Conservation (phyloP, 2,888 invertebrate species). For the Eupithecia subumbrata region DNA sequence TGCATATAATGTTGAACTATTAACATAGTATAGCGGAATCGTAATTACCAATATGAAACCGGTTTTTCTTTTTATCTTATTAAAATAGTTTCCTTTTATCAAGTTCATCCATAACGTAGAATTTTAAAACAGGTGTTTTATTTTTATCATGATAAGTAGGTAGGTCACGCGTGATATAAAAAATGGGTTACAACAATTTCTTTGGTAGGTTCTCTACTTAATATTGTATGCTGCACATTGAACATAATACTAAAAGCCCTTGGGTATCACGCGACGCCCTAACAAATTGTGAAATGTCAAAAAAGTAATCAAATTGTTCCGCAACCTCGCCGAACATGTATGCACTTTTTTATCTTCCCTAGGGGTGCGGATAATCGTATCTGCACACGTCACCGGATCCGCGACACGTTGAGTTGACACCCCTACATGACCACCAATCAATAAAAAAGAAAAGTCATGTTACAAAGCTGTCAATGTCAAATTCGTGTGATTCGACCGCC, state of each 20-base stretch:
- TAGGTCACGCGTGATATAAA: no score
- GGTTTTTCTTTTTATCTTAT: no score
- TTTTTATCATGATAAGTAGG: not conserved
- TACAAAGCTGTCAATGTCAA: slow-evolving; percentile 31
- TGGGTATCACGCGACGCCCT: slow-evolving; percentile 34
- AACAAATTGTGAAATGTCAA: slow-evolving; percentile 47
- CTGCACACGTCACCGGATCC: slow-evolving; percentile 72
- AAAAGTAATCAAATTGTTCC: slow-evolving; percentile 56
- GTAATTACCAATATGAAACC: no score
- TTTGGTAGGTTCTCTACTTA: not conserved
- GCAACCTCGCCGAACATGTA: slow-evolving; percentile 49
- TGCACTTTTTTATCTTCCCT: slow-evolving; percentile 62
- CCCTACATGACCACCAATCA: slow-evolving; percentile 73
- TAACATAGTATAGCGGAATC: no score
- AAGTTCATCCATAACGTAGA: no score
- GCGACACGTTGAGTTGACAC: slow-evolving; percentile 64
- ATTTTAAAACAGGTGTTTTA: no score
- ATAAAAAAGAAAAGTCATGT: slow-evolving; percentile 42
- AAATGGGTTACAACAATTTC: no score
- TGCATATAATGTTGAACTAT: no score
- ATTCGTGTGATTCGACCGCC: slow-evolving; percentile 27
- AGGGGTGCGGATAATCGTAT: slow-evolving; percentile 75
- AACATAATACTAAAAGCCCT: slow-evolving; percentile 15
- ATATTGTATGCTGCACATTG: not conserved
- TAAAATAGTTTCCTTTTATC: no score